Conservation (phyloP, 2,888 invertebrate species). For the Bombylius discolor region DNA sequence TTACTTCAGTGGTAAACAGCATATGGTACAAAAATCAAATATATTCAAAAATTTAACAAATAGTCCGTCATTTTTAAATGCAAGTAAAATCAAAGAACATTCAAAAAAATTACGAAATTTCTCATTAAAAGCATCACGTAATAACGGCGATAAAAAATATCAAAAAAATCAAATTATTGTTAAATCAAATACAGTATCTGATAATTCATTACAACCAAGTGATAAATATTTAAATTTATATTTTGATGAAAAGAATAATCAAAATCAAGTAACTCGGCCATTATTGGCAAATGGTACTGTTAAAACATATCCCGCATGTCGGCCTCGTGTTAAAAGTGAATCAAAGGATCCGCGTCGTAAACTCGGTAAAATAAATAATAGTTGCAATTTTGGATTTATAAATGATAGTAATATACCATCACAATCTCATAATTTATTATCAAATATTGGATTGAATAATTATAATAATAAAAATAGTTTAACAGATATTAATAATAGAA, state of each 20-base stretch:
- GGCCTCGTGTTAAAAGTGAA: conserved; percentile 32
- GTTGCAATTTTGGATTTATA: conserved; percentile 28
- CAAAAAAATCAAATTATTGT: conserved; percentile 29
- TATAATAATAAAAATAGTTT: conserved; percentile 29
- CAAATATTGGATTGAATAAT: conserved; percentile 28
- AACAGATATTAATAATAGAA: conserved; percentile 31
- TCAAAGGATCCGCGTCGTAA: conserved; percentile 23
- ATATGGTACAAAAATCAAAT: conserved; percentile 31
- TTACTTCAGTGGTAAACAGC: conserved; percentile 3
- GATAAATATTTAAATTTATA: conserved; percentile 34
- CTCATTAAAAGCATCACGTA: conserved; percentile 25
- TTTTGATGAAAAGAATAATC: conserved; percentile 26
- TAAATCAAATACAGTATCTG: conserved; percentile 35
- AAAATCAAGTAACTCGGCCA: conserved; percentile 3
- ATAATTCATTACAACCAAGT: conserved; percentile 34
- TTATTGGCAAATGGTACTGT: conserved; percentile 31
- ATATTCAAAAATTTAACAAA: conserved; percentile 36
- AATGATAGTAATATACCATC: conserved; percentile 26
- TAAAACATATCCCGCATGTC: conserved; percentile 30
- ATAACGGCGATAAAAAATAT: conserved; percentile 22
- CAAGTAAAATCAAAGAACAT: conserved; percentile 35
- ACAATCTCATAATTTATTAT: conserved; percentile 30
- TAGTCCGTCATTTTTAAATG: conserved; percentile 34
- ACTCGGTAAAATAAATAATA: conserved; percentile 30
- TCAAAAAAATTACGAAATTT: conserved; percentile 33